Evolutionary conservation across 2,888 invertebrate genomes (phyloP).

Genomic region (Sphaerophoria rueppellii): DNA sequence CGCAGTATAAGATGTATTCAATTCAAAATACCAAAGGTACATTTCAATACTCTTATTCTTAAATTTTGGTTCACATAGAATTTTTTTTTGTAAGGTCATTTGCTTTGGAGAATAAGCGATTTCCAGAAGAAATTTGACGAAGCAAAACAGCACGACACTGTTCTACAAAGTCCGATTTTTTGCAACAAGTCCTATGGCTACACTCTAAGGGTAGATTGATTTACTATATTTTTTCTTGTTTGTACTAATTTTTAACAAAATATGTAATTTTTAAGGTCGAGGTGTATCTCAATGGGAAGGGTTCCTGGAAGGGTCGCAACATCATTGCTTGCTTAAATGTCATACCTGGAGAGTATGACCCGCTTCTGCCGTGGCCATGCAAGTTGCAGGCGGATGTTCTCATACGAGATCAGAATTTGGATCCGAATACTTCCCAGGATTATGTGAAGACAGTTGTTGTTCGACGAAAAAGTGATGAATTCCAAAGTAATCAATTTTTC

Average conservation of each 20-base stretch:
- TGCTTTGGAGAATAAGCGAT: constrained; percentile 88
- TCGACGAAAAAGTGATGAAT: constrained; percentile 82
- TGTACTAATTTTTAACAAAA: not conserved
- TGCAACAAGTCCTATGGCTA: constrained; percentile 89
- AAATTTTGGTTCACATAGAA: not conserved
- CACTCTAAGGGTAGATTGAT: constrained; percentile 84
- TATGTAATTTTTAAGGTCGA: constrained; percentile 83
- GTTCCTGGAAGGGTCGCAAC: constrained; percentile 90
- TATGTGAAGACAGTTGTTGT: constrained; percentile 86
- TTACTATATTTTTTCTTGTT: not conserved
- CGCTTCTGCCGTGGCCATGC: constrained; percentile 89
- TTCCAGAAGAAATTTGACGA: constrained; percentile 86
- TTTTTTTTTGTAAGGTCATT: constrained; percentile 81
- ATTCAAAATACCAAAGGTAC: constrained; percentile 80
- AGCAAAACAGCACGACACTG: constrained; percentile 86
- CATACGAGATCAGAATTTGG: constrained; percentile 85
- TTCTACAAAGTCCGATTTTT: constrained; percentile 87
- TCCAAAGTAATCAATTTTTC: constrained; percentile 80
- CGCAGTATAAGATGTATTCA: constrained; percentile 79
- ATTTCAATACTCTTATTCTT: not conserved
- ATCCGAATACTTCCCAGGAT: constrained; percentile 83
- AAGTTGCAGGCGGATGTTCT: constrained; percentile 86
- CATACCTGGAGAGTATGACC: constrained; percentile 88
- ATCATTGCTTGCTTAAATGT: constrained; percentile 87
- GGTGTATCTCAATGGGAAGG: constrained; percentile 88